A percentile compares a stretch with the other conserved stretches of the same genome.
phyloP scores from a whole-genome alignment of 2,888 invertebrate species.

The Aradus depressus region DNA sequence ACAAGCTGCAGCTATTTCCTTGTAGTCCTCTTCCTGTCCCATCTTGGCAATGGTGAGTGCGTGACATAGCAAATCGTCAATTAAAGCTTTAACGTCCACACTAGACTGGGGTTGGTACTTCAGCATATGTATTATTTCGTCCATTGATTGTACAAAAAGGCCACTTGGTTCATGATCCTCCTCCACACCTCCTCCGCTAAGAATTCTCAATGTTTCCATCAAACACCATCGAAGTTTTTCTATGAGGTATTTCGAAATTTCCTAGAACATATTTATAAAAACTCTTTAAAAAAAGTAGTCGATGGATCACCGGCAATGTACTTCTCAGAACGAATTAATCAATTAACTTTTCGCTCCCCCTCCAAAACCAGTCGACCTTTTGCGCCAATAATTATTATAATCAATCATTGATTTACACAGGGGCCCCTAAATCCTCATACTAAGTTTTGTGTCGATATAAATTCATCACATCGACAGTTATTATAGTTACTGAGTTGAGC shows the following conservation, averaged over 20 bases:
- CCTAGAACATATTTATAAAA: conserved; percentile 18
- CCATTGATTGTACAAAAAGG: conserved; percentile 18
- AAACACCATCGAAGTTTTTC: conserved; percentile 28
- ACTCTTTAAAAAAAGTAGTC: background rate
- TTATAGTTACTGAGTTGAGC: too few species aligned
- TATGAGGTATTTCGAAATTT: conserved; percentile 24
- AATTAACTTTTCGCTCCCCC: too few species aligned
- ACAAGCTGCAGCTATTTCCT: conserved; percentile 38
- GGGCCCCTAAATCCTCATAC: too few species aligned
- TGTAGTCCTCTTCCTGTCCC: conserved; percentile 36
- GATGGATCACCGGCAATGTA: too few species aligned
- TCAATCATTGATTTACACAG: too few species aligned
- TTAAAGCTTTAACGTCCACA: conserved; percentile 26
- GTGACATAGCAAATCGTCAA: conserved; percentile 38
- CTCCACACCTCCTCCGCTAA: conserved; percentile 18
- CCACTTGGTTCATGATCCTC: conserved; percentile 24
- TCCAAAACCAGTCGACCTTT: too few species aligned
- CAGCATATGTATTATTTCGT: conserved; percentile 20
- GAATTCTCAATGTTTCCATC: conserved; percentile 22
- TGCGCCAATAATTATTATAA: too few species aligned
- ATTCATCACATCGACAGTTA: too few species aligned
- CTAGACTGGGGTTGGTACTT: conserved; percentile 18
- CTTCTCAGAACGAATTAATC: too few species aligned
- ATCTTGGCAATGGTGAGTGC: conserved; percentile 40
- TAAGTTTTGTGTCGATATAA: too few species aligned